These are phyloP conservation scores for Pygocentrus nattereri DNA, from an alignment of 2,797 vertebrate genomes.

Conservation along the genomic window DNA sequence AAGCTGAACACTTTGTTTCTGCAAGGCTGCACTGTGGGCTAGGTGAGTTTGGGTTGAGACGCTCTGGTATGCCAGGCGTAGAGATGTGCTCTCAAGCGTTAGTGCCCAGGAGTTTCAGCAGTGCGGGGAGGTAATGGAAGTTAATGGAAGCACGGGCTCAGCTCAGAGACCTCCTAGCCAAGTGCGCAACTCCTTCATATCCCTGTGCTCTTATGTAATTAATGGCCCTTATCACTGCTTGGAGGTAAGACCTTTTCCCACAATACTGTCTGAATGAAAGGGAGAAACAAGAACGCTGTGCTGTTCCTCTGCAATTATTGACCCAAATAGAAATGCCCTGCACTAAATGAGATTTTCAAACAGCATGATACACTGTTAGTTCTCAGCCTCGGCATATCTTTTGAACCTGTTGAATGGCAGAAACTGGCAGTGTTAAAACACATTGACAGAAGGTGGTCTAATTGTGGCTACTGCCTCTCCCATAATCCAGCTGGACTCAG, in stretches of 20 bases:
- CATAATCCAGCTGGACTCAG: background rate
- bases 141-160: conserved; percentile 61
- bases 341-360: background rate
- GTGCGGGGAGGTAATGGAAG: conserved; percentile 68
- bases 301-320: background rate
- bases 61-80: conserved; percentile 57
- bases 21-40: conserved; percentile 35
- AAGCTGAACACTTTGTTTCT: conserved; percentile 26
- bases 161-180: conserved; percentile 49
- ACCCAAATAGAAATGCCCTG: no score
- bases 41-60: conserved; percentile 40
- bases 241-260: background rate
- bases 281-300: background rate
- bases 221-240: conserved; percentile 49
- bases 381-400: background rate
- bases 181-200: conserved; percentile 47
- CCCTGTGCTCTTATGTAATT: conserved; percentile 59
- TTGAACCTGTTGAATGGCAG: background rate
- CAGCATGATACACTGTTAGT: background rate
- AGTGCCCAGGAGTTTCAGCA: conserved; percentile 59
- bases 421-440: background rate
- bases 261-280: background rate
- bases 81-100: conserved; percentile 57
- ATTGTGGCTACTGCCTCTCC: background rate
- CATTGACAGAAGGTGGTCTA: background rate